Evolutionary conservation across 2,797 vertebrate species (phyloP).

Genomic region (Echeneis naucrates): DNA sequence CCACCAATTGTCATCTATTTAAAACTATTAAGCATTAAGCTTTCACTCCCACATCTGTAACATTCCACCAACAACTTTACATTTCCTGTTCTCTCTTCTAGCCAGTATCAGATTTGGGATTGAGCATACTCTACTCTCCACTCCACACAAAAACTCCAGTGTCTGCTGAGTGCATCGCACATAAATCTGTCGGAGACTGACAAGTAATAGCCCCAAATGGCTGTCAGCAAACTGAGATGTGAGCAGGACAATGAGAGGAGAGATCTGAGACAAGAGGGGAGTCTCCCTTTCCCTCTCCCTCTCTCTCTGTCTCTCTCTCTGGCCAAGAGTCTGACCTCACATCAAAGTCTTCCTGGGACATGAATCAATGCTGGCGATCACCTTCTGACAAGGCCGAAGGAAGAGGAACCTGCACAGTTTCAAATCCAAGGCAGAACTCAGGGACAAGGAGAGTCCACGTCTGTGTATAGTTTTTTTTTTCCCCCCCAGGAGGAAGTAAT

Average conservation of each 20-base stretch:
- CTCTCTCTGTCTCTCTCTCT: slow-evolving; percentile 35
- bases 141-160: slow-evolving; percentile 51
- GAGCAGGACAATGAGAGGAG: slow-evolving; percentile 56
- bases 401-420: slow-evolving; percentile 59
- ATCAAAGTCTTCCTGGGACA: slow-evolving; percentile 74
- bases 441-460: slow-evolving; percentile 53
- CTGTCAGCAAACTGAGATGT: slow-evolving; percentile 68
- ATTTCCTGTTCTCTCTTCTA: slow-evolving; percentile 9
- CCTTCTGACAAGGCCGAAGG: slow-evolving; percentile 53
- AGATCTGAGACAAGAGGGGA: slow-evolving; percentile 67
- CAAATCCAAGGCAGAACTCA: slow-evolving; percentile 42
- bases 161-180: slow-evolving; percentile 46
- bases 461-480: slow-evolving; percentile 60
- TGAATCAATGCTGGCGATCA: slow-evolving; percentile 66
- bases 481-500: slow-evolving; percentile 40
- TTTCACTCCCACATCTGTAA: slow-evolving; percentile 6
- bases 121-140: slow-evolving; percentile 24
- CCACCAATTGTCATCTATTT: background rate
- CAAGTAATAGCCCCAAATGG: slow-evolving; percentile 76
- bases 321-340: slow-evolving; percentile 71
- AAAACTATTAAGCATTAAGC: background rate
- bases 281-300: slow-evolving; percentile 28
- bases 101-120: slow-evolving; percentile 27
- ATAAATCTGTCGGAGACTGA: slow-evolving; percentile 72
- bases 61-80: slow-evolving; percentile 21